Evolutionary conservation across 2,797 vertebrate genomes (phyloP).

Genomic region (Lagocephalus sceleratus): DNA sequence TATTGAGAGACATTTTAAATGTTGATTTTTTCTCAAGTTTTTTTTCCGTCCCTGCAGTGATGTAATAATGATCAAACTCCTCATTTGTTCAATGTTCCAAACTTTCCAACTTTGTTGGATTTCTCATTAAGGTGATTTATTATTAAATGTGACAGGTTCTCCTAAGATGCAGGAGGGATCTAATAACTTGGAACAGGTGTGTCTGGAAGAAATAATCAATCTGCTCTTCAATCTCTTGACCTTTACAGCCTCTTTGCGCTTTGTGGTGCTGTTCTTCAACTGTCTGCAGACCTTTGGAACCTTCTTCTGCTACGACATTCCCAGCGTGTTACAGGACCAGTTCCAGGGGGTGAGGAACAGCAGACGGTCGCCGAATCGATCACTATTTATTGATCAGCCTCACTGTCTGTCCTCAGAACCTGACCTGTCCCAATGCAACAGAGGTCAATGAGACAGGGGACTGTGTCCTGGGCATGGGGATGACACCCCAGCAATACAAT

Average conservation of each 20-base stretch:
- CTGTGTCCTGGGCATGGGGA: conserved; percentile 80
- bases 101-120: too few relatives aligned
- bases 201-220: background rate
- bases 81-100: too few relatives aligned
- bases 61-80: too few relatives aligned
- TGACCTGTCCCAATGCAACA: conserved; percentile 77
- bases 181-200: background rate
- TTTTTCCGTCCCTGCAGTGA: too few relatives aligned
- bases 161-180: background rate
- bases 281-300: conserved; percentile 82
- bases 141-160: too few relatives aligned
- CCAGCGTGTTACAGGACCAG: conserved; percentile 83
- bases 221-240: background rate
- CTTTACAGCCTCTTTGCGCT: conserved; percentile 73
- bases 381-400: background rate
- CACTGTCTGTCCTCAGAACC: conserved; percentile 62
- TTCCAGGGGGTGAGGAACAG: conserved; percentile 77
- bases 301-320: conserved; percentile 85
- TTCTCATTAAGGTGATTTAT: too few relatives aligned
- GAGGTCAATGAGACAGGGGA: conserved; percentile 63
- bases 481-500: conserved; percentile 84
- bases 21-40: too few relatives aligned
- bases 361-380: too few relatives aligned
- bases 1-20: too few relatives aligned
- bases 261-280: conserved; percentile 82